These are phyloP conservation scores for Pinna nobilis DNA, from an alignment of 1,140 invertebrate genomes.

Conservation along the genomic window DNA sequence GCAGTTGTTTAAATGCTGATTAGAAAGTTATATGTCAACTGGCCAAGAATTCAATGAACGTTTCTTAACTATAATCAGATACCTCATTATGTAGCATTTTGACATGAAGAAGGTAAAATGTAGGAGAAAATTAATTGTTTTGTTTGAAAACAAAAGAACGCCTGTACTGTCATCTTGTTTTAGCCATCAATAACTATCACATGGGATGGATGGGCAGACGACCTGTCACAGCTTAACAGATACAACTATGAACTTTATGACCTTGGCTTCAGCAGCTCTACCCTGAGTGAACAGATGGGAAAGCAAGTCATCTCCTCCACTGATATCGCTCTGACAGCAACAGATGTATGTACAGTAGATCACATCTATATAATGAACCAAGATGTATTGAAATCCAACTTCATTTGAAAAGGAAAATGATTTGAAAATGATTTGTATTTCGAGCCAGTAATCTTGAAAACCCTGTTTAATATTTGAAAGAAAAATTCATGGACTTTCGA, in stretches of 20 bases:
- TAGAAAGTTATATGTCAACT: too few relatives aligned
- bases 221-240: slow-evolving; percentile 29
- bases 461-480: too few relatives aligned
- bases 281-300: not conserved
- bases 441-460: not conserved
- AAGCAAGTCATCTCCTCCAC: not conserved
- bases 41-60: too few relatives aligned
- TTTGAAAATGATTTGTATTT: not conserved
- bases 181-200: slow-evolving; percentile 17
- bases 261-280: not conserved
- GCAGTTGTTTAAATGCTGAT: too few relatives aligned
- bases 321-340: not conserved
- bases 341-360: not conserved
- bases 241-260: slow-evolving; percentile 37
- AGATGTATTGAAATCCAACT: not conserved
- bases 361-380: not conserved
- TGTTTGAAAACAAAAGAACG: not conserved
- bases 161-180: not conserved
- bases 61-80: too few relatives aligned
- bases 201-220: slow-evolving; percentile 52
- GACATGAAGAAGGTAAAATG: not conserved
- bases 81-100: not conserved
- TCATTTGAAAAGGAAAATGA: not conserved
- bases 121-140: not conserved
- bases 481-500: too few relatives aligned